Base-by-base conservation (phyloP, 2,113 vertebrate species). In the Amphiprion percula region DNA sequence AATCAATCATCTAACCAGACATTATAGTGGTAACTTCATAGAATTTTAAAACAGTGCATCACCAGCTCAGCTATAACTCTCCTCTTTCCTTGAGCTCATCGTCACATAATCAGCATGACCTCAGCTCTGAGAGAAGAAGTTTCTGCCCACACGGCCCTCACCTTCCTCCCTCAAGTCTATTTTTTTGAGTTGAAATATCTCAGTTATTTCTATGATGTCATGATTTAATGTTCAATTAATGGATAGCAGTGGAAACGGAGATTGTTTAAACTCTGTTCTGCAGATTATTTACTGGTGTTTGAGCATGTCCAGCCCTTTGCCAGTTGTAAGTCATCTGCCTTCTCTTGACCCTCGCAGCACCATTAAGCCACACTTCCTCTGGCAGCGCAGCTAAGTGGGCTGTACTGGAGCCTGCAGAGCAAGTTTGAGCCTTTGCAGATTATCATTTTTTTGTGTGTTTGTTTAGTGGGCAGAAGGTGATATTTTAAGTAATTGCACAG, bases 151-250 rank as follows among this genome's bases (percentile, higher is more conserved):
- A 56, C 49, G 55, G 41, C 84, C 79, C 50, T 88, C 62, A 80
- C 66, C 70, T 58, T 46, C 74, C 76, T 83, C 79, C 49, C 64
- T 65, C 26, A 21, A 68, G 71, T 28, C 69, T 70, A 84, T 78
- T 73, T 86, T 76, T 50, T 37, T 37, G 1, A 76, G 67, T 67
- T 82, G 68, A 91, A 87, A 82, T 89, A 89, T 87, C 79, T 80
- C 26, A 74, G 79, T 79, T 70, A 79, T 90, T 88, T 91, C 88
- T 79, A 91, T 91, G 91, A 91, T 92, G 91, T 92, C 89, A 93
- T 90, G 76, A 90, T 88, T 92, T 88, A 90, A 86, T 77, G 72
- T 84, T 56, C 87, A 86, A 90, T 91, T 91, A 93, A 88, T 66
- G 83, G 87, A 70, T 84, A 67, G 61, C 78, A 49, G 59, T 41